Conservation (phyloP, 64 coral and sea anemone genomes). For the Hydrozoanthus tunicans region DNA sequence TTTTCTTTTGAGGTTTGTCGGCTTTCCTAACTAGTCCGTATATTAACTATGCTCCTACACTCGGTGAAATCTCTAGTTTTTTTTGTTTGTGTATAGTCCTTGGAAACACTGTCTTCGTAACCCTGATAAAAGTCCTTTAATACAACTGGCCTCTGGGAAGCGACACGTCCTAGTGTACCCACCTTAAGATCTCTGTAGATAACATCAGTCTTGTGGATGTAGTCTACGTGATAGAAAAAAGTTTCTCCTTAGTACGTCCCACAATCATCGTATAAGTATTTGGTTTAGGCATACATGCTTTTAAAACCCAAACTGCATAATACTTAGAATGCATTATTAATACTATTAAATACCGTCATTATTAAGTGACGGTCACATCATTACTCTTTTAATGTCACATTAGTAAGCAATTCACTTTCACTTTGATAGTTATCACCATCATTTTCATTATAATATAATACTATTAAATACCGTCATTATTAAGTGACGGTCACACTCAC, state of each 20-base stretch:
- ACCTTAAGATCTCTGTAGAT: slow-evolving; percentile 94
- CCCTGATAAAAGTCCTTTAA: too few relatives aligned
- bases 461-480: not conserved
- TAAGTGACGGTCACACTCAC: not conserved
- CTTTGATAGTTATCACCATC: not conserved
- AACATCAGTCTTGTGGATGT: slow-evolving; percentile 73
- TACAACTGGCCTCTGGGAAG: too few relatives aligned
- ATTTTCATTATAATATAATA: not conserved
- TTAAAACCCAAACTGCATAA: not conserved
- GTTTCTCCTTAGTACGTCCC: too few relatives aligned
- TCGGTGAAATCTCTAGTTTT: too few relatives aligned
- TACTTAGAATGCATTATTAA: not conserved
- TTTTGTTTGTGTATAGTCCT: too few relatives aligned
- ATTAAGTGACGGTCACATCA: not conserved
- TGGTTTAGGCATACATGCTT: not conserved
- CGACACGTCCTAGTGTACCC: not conserved
- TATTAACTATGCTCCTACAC: too few relatives aligned
- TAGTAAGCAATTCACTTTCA: not conserved
- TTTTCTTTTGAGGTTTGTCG: too few relatives aligned
- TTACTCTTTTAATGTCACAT: not conserved
- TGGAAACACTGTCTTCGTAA: too few relatives aligned
- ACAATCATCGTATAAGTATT: not conserved
- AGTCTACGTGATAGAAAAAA: slow-evolving; percentile 49
- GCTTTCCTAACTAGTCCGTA: too few relatives aligned
- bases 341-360: not conserved